These are phyloP conservation scores for Fringilla coelebs DNA, from an alignment of 2,797 vertebrate genomes.

Conservation along the genomic window DNA sequence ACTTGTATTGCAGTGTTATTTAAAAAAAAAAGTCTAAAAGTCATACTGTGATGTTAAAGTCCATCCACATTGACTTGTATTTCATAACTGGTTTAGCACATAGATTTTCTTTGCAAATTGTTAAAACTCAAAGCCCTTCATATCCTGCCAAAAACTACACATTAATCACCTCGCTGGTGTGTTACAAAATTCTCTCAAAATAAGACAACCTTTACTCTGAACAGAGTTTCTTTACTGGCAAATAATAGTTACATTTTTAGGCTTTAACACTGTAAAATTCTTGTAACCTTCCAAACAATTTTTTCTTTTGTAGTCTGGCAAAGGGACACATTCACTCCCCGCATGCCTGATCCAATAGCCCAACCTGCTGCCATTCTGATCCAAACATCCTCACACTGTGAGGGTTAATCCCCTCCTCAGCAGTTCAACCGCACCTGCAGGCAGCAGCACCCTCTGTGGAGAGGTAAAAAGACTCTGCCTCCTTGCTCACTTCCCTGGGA, in stretches of 20 bases:
- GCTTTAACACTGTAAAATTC: background rate
- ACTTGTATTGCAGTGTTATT: background rate
- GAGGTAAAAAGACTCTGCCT: background rate
- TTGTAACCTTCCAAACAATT: background rate
- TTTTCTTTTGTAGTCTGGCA: background rate
- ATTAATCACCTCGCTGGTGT: background rate
- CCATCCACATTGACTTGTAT: background rate
- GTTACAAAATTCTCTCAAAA: background rate
- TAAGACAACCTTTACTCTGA: background rate
- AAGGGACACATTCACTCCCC: background rate
- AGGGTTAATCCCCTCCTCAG: background rate
- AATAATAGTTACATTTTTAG: background rate
- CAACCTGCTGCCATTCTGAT: background rate
- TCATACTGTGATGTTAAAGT: background rate
- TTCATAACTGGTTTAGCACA: background rate
- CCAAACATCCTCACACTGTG: background rate
- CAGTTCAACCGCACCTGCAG: background rate
- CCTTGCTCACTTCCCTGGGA: background rate
- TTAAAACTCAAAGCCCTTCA: background rate
- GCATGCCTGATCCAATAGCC: background rate
- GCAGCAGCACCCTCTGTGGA: background rate
- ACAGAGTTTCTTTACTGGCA: background rate
- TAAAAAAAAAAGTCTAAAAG: background rate
- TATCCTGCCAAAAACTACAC: background rate
- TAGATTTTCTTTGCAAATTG: slow-evolving; percentile 11